Conservation (phyloP, 2,797 vertebrate species). For the Muscicapa striata region DNA sequence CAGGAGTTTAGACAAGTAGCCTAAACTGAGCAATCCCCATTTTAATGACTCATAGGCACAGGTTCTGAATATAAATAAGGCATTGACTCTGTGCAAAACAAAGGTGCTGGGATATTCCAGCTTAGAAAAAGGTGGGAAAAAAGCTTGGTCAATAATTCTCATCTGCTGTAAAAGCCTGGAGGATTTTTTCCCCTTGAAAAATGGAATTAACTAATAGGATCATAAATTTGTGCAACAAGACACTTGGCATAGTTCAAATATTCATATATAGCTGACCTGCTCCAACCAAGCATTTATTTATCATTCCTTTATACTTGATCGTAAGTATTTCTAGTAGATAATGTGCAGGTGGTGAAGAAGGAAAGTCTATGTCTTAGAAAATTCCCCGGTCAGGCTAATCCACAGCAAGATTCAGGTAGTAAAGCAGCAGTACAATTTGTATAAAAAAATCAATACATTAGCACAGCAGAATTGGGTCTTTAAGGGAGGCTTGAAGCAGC, state of each 20-base stretch:
- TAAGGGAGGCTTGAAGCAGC: not conserved
- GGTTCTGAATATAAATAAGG: not conserved
- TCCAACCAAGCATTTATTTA: not conserved
- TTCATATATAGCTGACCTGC: not conserved
- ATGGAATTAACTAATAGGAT: not conserved
- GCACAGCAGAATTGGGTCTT: not conserved
- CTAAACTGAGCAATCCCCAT: not conserved
- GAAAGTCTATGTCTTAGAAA: not conserved
- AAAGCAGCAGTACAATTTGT: not conserved
- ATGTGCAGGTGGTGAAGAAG: not conserved
- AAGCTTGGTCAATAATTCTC: not conserved
- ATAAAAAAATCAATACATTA: not conserved
- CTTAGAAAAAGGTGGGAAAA: not conserved
- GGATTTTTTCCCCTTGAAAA: not conserved
- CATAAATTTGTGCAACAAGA: not conserved
- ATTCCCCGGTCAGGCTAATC: not conserved
- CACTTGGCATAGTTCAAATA: not conserved
- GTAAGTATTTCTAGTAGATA: not conserved
- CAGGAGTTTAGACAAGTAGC: not conserved
- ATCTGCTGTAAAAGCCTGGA: not conserved
- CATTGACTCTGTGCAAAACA: not conserved
- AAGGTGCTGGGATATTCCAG: not conserved
- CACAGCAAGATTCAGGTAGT: not conserved
- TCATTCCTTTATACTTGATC: not conserved
- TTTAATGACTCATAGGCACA: not conserved